Evolutionary conservation across 2,113 vertebrate species (phyloP).

Genomic region (Sterna hirundo): DNA sequence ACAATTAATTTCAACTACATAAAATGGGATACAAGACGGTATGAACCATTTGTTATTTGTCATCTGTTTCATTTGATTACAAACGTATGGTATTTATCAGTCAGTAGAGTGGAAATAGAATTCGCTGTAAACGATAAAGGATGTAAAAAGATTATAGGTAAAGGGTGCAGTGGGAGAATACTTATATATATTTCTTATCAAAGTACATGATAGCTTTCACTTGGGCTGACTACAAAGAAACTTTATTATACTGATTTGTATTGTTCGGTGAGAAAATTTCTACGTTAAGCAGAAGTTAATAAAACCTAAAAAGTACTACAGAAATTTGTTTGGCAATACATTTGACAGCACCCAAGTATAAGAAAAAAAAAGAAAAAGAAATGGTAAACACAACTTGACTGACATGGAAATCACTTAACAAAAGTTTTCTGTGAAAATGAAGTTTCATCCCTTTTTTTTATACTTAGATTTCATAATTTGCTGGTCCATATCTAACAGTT

Average conservation of each 20-base stretch:
- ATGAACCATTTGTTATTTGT: constrained; percentile 53
- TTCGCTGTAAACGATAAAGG: constrained; percentile 1
- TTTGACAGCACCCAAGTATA: neutral
- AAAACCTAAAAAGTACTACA: neutral
- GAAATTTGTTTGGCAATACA: neutral
- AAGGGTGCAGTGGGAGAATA: neutral
- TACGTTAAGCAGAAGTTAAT: neutral
- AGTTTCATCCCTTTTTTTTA: neutral
- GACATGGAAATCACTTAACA: neutral
- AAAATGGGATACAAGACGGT: neutral
- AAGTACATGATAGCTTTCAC: neutral
- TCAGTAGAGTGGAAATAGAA: constrained; percentile 15
- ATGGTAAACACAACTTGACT: neutral
- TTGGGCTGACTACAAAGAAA: neutral
- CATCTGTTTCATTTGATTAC: constrained; percentile 48
- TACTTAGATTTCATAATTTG: neutral
- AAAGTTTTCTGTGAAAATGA: neutral
- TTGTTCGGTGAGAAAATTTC: neutral
- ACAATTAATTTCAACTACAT: constrained; percentile 36
- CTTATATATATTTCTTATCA: neutral
- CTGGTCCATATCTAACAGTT: neutral
- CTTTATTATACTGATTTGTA: neutral
- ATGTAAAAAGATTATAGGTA: neutral
- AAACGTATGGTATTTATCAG: constrained; percentile 41
- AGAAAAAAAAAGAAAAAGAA: neutral